phyloP scores from a whole-genome alignment of 2,888 invertebrate genomes.

The Sphaerophoria rueppellii region DNA sequence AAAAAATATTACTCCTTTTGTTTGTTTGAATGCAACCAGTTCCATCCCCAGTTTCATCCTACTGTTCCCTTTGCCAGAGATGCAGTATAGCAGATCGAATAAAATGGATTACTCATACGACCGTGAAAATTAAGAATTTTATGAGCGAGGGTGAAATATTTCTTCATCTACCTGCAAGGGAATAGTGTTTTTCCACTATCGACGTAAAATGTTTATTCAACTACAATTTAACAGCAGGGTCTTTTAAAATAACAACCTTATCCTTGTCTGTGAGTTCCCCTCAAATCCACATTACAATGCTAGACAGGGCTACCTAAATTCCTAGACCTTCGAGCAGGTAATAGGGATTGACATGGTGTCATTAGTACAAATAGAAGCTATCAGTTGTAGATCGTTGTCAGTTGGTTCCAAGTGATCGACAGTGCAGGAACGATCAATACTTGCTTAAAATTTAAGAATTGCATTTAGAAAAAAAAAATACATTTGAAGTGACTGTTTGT shows the following conservation, averaged over 20 bases:
- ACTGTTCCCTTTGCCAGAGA: slow-evolving; percentile 22
- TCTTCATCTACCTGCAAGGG: neutral
- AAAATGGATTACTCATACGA: neutral
- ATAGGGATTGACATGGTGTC: slow-evolving; percentile 16
- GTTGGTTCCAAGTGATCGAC: slow-evolving; percentile 49
- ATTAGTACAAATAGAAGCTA: slow-evolving; percentile 45
- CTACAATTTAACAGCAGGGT: slow-evolving; percentile 30
- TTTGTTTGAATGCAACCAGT: neutral
- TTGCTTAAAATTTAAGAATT: neutral
- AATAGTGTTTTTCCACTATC: slow-evolving; percentile 24
- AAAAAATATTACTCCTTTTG: slow-evolving; percentile 21
- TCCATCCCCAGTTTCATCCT: neutral
- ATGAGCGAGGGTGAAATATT: slow-evolving; percentile 1
- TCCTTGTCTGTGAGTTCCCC: neutral
- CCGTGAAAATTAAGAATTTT: slow-evolving; percentile 11
- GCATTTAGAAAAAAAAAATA: neutral
- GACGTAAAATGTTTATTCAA: slow-evolving; percentile 53
- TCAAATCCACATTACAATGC: neutral
- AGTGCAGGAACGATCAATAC: slow-evolving; percentile 22
- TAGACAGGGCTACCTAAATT: neutral
- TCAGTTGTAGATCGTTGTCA: slow-evolving; percentile 13
- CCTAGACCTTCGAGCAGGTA: slow-evolving; percentile 36
- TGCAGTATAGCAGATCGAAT: neutral
- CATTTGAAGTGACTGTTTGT: slow-evolving; percentile 14
- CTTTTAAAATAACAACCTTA: slow-evolving; percentile 29